Evolutionary conservation across 2,888 invertebrate species (phyloP), one percentile per base, ranked within the genome.

Genomic region (Hoplodrina blanda): DNA sequence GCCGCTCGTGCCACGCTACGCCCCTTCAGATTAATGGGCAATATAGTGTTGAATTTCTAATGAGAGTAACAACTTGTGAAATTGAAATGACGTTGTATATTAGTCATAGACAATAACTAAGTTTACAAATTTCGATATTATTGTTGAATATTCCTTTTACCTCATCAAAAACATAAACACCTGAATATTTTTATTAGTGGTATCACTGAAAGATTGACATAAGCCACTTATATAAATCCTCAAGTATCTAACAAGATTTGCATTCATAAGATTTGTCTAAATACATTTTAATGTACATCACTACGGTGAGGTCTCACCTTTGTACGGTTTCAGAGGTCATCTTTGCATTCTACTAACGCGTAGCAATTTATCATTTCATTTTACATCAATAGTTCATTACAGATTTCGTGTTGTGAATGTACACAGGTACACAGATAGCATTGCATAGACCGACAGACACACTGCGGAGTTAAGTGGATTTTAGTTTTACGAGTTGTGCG

Each of bases 31-130:
- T 93, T 91, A 93, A 90, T 87, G 84, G 89, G 88, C 89, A 90
- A 90, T 88, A 90, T 88, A 90, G 88, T 91, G 89, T 90, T 92
- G 93, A 93, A 93, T 93, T 91, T 89, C 87, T 94, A 94, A 94
- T 94, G 90, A 93, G 92, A 90, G 88, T 90, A 86, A 86, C 79
- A 85, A 88, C 88, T 91, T 92, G 89, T 88, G 92, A 93, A 93
- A 93, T 92, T 91, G 89, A 90, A 92, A 91, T 91, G 88, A 90
- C 90, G 91, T 89, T 90, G 87, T 87, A 86, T 87, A 87, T 91
- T 90, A 91, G 85, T 85, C 83, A 83, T 68, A 69, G 53, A 64
- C 53, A 69, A 72, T 65, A 75, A 33, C 56, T 59, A 41, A 64
- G 41, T 49, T 57, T 46, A 55, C 59, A 53, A 52, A 25, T 46